A percentile compares a stretch with the other conserved stretches of the same genome.
These are phyloP conservation scores for Verasper variegatus DNA, from an alignment of 2,113 vertebrate genomes.

Conservation along the genomic window DNA sequence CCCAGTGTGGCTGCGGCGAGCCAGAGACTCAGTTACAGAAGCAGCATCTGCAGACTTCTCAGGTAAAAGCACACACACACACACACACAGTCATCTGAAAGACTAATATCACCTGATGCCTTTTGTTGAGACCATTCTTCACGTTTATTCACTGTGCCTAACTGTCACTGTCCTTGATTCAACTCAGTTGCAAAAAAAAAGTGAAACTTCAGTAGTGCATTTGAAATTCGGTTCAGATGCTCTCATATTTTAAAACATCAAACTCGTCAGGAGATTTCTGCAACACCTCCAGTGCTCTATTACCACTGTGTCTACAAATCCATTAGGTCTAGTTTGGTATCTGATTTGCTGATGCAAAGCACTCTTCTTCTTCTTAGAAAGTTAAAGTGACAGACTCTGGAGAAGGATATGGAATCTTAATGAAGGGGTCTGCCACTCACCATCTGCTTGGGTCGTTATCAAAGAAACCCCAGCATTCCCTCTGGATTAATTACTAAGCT, in stretches of 20 bases:
- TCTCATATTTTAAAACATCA: not conserved
- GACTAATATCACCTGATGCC: not conserved
- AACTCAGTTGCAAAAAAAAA: slow-evolving; percentile 7
- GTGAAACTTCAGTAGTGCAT: not conserved
- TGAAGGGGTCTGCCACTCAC: slow-evolving; percentile 62
- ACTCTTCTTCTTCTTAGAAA: slow-evolving; percentile 13
- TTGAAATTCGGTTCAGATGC: slow-evolving; percentile 2
- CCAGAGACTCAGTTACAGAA: slow-evolving; percentile 93
- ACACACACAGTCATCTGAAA: slow-evolving; percentile 19
- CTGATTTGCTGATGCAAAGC: slow-evolving; percentile 36
- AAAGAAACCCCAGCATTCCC: slow-evolving; percentile 53
- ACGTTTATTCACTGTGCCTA: not conserved
- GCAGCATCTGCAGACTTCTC: slow-evolving; percentile 92
- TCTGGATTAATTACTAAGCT: slow-evolving; percentile 67
- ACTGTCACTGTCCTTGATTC: slow-evolving; percentile 11
- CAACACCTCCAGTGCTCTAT: not conserved
- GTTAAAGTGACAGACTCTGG: slow-evolving; percentile 34
- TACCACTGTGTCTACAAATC: slow-evolving; percentile 9
- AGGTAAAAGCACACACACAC: slow-evolving; percentile 81
- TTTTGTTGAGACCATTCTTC: not conserved
- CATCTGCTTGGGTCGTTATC: slow-evolving; percentile 71
- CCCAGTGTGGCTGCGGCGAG: slow-evolving; percentile 97
- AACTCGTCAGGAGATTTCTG: slow-evolving; percentile 9
- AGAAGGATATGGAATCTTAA: slow-evolving; percentile 56
- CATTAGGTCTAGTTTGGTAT: slow-evolving; percentile 7